Evolutionary conservation across 2,888 invertebrate genomes (phyloP), one percentile per base, ranked within the genome.

Genomic region (Clitarchus hookeri): DNA sequence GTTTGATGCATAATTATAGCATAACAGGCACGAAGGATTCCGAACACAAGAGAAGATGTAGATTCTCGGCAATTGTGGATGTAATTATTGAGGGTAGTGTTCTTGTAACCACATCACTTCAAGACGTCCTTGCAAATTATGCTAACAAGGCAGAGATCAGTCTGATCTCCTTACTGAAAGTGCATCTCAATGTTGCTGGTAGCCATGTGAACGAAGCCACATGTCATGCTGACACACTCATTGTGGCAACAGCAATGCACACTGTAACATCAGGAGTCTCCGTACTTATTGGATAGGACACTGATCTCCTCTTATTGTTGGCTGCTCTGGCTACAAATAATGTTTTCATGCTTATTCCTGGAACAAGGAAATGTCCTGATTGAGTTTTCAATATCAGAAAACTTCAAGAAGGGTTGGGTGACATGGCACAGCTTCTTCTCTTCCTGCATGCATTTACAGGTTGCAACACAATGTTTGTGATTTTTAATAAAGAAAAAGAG

Each of bases 141-240:
- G 23, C 27, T 8, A 85, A 85, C 53, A 85, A 85, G 36, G 11
- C 82, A 11, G n/a, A n/a, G n/a, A n/a, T n/a, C n/a, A 16, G 82
- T n/a, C 13, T n/a, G 8, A 79, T 6, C 12, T 12, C 25, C 12
- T n/a, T n/a, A n/a, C 79, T 79, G 27, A 85, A n/a, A 23, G 82
- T 83, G 13, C 84, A 85, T 12, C 85, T 85, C 13, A 23, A 83
- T n/a, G 9, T 83, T 0, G 0, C 85, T n/a, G 85, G 84, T n/a
- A n/a, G n/a, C n/a, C n/a, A n/a, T 25, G 27, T 85, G 25, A 44
- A 19, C 85, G 8, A 85, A 25, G 85, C 85, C 25, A 77, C 44
- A n/a, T 53, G 23, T 83, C 84, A 85, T 25, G 85, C 85, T 19
- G 85, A 85, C 53, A 85, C 85, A 25, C n/a, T n/a, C 78, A 85